Conservation (phyloP, 2,888 invertebrate species). For the Camptogramma bilineatum region DNA sequence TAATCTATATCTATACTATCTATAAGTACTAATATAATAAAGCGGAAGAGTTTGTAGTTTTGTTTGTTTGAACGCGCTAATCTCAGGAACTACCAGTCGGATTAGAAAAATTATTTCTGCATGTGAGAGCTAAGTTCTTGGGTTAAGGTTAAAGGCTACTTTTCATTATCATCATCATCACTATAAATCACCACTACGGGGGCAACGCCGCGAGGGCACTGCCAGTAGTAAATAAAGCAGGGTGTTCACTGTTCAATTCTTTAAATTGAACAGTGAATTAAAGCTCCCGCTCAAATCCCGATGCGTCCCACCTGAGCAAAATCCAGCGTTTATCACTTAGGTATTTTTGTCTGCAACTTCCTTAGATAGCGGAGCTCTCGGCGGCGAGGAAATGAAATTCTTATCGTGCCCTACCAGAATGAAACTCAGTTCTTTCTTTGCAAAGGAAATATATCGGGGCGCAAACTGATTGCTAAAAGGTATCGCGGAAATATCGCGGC, state of each 20-base stretch:
- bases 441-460: slow-evolving; percentile 79
- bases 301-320: slow-evolving; percentile 65
- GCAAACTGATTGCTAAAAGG: slow-evolving; percentile 74
- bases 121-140: too few species aligned
- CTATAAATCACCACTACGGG: too few species aligned
- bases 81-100: too few species aligned
- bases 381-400: slow-evolving; percentile 84
- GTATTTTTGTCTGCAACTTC: slow-evolving; percentile 82
- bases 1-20: too few species aligned
- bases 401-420: slow-evolving; percentile 81
- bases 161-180: too few species aligned
- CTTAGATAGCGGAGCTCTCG: slow-evolving; percentile 79
- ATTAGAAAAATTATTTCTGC: too few species aligned
- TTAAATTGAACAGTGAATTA: slow-evolving; percentile 5
- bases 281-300: slow-evolving; percentile 20
- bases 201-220: not conserved
- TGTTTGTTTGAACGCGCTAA: too few species aligned
- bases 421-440: slow-evolving; percentile 80
- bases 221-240: slow-evolving; percentile 1
- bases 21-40: too few species aligned
- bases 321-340: slow-evolving; percentile 81
- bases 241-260: not conserved
- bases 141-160: too few species aligned
- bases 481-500: slow-evolving; percentile 69
- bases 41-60: too few species aligned